Base-by-base conservation (phyloP, 2,888 invertebrate species). In the Agriopis aurantiaria region DNA sequence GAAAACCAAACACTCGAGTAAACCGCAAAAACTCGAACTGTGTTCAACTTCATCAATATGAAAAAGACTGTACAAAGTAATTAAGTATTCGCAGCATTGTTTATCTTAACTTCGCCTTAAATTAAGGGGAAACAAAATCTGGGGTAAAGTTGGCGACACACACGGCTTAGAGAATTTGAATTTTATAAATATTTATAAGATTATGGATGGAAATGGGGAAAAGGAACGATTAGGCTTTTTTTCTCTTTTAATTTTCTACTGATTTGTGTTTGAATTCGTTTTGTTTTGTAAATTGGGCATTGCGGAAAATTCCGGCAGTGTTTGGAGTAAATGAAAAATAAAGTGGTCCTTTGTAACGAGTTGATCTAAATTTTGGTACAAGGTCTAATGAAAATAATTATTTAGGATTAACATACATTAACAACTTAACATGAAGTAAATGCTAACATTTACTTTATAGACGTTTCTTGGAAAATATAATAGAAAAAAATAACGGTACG, bases 11-110 rank as follows among this genome's bases (percentile, higher is more conserved):
- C 52, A 17, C 11, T 40, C 56, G 41, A 58, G n/a, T 41, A 40
- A 58, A 59, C 63, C 61, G 17, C 62, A 62, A 64, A 64, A 68
- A 14, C 49, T 45, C 11, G 12, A 63, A 17, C 17, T 0, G 12
- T 48, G 23, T 49, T 51, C 60, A 58, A 61, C 73, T 78, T 80
- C 75, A 82, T 80, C 82, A 84, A 79, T 82, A 80, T 77, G 76
- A 82, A 82, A 82, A 82, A 79, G 78, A 68, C 76, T 65, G 68
- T 75, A 78, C 79, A 77, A 81, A 77, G 75, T 80, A 80, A 86
- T 87, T 85, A 83, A 68, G 82, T 80, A 85, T 86, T 87, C 85
- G 55, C 62, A 74, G 73, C 79, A 79, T 82, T 83, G 83, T 84
- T 84, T 85, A 81, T 83, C 68, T 75, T 78, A 80, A 85, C 81